Base-by-base conservation (phyloP, 2,888 invertebrate species). In the Melanostoma mellinum region DNA sequence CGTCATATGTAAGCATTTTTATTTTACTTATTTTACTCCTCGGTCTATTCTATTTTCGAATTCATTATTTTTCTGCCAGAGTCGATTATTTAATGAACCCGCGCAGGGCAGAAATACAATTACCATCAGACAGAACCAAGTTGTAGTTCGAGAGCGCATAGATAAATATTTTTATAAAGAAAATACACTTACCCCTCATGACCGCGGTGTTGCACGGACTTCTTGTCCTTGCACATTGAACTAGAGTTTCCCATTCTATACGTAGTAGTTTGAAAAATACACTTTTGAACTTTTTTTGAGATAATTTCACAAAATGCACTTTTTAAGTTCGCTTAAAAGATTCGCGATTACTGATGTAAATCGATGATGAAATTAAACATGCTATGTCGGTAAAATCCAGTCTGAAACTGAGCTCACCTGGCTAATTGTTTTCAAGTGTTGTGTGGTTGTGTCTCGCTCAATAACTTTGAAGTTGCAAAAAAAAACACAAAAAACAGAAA, bases 211-310 rank as follows among this genome's bases (percentile, higher is more conserved):
- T 88, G 88, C 77, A 88, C 85, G 40, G 89, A 88, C 82, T 89
- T 89, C 73, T 88, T 88, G 86, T 91, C 90, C 40, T 89, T 87
- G 80, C 91, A 91, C 76, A 91, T 87, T 61, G 91, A 91, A 85
- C 90, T 89, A 35, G 90, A 89, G 85, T 91, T 91, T 40, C 91
- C 91, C 91, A 91, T 90, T 85, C 36, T 42, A 30, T 48, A 20
- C 9, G 6, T 50, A 30, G n/a, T 60, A 32, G 46, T 69, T 52
- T 33, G 8, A 50, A 50, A 33, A 33, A 8, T 50, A 8, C 30
- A 3, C 4, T 4, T 20, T 5, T 38, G 2, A 53, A 6, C 42
- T 46, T 44, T 38, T 42, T 10, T 52, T 48, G 3, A 4, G 20
- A 6, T 55, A 9, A n/a, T 72, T n/a, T 58, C 52, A 52, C 56